Conservation (phyloP, 2,797 vertebrate species). For the Podargus strigoides region DNA sequence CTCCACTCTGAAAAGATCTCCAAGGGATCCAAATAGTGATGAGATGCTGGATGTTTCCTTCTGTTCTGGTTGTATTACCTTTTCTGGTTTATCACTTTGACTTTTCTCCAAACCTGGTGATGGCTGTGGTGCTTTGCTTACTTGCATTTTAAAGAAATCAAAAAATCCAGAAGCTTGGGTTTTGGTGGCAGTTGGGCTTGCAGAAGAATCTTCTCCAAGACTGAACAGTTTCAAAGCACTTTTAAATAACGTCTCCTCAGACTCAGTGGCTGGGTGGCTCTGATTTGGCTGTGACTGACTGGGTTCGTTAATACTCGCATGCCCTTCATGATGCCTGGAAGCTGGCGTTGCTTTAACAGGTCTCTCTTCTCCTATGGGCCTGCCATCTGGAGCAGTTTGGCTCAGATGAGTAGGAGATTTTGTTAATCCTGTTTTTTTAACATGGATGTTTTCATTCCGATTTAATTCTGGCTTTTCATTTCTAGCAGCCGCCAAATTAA, state of each 20-base stretch:
- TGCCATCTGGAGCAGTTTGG: neutral
- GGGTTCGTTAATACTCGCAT: neutral
- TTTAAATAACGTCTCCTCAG: constrained; percentile 73
- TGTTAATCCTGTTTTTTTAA: constrained; percentile 47
- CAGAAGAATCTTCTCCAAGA: constrained; percentile 60
- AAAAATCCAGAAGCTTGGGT: constrained; percentile 79
- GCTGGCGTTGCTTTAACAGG: neutral
- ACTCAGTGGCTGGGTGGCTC: constrained; percentile 41
- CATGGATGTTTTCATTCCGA: neutral
- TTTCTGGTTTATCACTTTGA: constrained; percentile 36
- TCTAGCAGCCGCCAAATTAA: constrained; percentile 74
- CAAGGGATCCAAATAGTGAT: constrained; percentile 84
- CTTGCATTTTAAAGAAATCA: constrained; percentile 85
- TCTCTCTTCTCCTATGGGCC: neutral
- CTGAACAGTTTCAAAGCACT: constrained; percentile 72
- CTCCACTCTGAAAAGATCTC: constrained; percentile 83
- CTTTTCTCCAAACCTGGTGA: constrained; percentile 38
- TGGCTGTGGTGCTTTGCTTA: constrained; percentile 57
- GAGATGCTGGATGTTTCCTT: constrained; percentile 78
- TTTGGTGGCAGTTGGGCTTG: constrained; percentile 69
- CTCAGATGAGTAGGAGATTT: constrained; percentile 45
- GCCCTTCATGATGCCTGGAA: neutral
- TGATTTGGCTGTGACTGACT: constrained; percentile 25
- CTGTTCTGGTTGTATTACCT: constrained; percentile 56
- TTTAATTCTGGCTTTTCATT: constrained; percentile 5